These are phyloP conservation scores for Drosophila aff. DNA, from an alignment of 1,140 invertebrate species.

Conservation along the genomic window DNA sequence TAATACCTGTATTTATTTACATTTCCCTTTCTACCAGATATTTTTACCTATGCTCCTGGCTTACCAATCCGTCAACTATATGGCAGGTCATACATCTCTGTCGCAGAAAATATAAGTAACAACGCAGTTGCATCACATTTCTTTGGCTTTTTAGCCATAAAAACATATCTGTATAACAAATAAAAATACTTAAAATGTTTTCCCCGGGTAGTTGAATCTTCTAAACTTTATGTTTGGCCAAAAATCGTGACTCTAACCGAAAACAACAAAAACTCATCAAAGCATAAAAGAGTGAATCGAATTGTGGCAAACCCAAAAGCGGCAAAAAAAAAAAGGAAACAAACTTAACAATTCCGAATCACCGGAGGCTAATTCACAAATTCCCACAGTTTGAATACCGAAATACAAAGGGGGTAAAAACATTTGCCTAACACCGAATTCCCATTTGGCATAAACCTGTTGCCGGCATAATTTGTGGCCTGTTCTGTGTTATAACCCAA, in stretches of 20 bases:
- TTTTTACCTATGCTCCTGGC: neutral
- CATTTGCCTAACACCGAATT: slow-evolving; percentile 56
- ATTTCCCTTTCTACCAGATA: neutral
- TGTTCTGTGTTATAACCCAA: slow-evolving; percentile 18
- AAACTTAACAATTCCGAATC: slow-evolving; percentile 63
- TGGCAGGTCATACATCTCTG: slow-evolving; percentile 13
- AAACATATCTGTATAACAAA: neutral
- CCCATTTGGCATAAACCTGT: slow-evolving; percentile 71
- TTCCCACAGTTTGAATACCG: slow-evolving; percentile 68
- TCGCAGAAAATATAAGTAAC: neutral
- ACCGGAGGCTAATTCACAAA: slow-evolving; percentile 73
- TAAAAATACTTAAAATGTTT: slow-evolving; percentile 8
- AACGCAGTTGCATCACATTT: neutral
- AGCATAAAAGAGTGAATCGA: slow-evolving; percentile 35
- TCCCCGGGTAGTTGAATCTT: neutral
- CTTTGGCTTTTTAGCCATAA: neutral
- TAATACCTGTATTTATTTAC: neutral
- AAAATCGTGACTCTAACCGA: slow-evolving; percentile 5
- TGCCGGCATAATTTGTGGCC: slow-evolving; percentile 63
- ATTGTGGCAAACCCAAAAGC: slow-evolving; percentile 6
- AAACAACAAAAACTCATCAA: slow-evolving; percentile 46
- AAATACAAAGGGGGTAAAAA: slow-evolving; percentile 54
- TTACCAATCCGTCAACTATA: slow-evolving; percentile 8
- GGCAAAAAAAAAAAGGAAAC: neutral
- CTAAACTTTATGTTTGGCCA: neutral